These are phyloP conservation scores for Anoplopoma fimbria DNA, from an alignment of 2,113 vertebrate genomes.

Conservation along the genomic window DNA sequence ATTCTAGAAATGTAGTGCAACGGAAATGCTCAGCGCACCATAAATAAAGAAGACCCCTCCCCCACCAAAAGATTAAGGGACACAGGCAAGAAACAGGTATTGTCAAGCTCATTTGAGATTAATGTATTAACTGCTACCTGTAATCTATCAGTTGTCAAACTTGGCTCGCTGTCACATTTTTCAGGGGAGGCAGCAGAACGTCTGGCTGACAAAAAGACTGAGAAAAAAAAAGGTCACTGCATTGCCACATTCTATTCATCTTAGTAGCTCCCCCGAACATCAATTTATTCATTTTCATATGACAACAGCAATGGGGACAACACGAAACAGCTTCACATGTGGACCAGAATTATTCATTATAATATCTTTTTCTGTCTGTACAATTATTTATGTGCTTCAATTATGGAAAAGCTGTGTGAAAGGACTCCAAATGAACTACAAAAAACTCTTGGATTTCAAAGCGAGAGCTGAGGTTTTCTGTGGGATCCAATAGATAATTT, in stretches of 20 bases:
- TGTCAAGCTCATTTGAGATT: slow-evolving; percentile 8
- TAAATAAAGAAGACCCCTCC: background rate
- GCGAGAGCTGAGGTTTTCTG: slow-evolving; percentile 13
- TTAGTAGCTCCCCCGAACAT: slow-evolving; percentile 52
- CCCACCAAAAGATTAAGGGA: background rate
- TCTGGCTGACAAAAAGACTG: slow-evolving; percentile 34
- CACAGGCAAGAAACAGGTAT: slow-evolving; percentile 1
- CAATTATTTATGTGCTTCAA: slow-evolving; percentile 77
- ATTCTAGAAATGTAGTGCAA: background rate
- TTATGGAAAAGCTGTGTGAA: slow-evolving; percentile 68
- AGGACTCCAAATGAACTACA: slow-evolving; percentile 46
- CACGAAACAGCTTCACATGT: slow-evolving; percentile 64
- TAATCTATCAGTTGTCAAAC: slow-evolving; percentile 42
- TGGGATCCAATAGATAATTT: slow-evolving; percentile 49
- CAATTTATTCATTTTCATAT: slow-evolving; percentile 70
- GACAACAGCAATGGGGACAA: slow-evolving; percentile 70
- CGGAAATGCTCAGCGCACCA: slow-evolving; percentile 1
- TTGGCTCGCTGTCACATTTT: slow-evolving; percentile 2
- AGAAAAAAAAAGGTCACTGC: slow-evolving; percentile 26
- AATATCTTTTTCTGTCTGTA: slow-evolving; percentile 68
- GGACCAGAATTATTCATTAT: slow-evolving; percentile 73
- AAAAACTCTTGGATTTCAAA: slow-evolving; percentile 58
- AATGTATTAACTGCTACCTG: slow-evolving; percentile 40
- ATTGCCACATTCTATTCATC: slow-evolving; percentile 39
- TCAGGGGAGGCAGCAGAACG: slow-evolving; percentile 28